Evolutionary conservation across 2,888 invertebrate genomes (phyloP).

Genomic region (Herminia tarsipennalis): DNA sequence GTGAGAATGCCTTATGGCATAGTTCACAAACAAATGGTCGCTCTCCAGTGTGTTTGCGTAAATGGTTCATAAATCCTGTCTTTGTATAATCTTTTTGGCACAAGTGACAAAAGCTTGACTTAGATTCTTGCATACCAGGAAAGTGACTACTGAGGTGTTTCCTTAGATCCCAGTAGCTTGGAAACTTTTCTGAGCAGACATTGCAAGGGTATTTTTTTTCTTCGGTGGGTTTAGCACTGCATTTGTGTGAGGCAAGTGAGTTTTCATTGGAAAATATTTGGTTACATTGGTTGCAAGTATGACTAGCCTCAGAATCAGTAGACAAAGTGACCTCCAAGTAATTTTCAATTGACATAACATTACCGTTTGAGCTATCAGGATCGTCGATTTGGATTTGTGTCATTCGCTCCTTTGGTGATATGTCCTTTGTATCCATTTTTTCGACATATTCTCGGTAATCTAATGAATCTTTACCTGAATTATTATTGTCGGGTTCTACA

Average conservation of each 20-base stretch:
- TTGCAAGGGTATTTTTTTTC: slow-evolving; percentile 83
- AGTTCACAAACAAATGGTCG: slow-evolving; percentile 83
- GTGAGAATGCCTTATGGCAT: slow-evolving; percentile 82
- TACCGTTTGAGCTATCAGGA: slow-evolving; percentile 79
- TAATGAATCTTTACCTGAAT: slow-evolving; percentile 70
- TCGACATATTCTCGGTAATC: slow-evolving; percentile 74
- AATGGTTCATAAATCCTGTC: slow-evolving; percentile 83
- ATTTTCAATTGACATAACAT: slow-evolving; percentile 83
- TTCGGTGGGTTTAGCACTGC: slow-evolving; percentile 77
- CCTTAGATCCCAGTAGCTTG: slow-evolving; percentile 81
- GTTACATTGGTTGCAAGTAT: slow-evolving; percentile 80
- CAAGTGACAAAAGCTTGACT: slow-evolving; percentile 83
- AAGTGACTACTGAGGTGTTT: slow-evolving; percentile 83
- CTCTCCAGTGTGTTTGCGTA: slow-evolving; percentile 82
- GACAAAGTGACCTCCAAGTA: slow-evolving; percentile 83
- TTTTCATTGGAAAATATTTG: slow-evolving; percentile 81
- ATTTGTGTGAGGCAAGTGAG: slow-evolving; percentile 72
- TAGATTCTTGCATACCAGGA: slow-evolving; percentile 83
- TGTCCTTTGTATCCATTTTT: slow-evolving; percentile 77
- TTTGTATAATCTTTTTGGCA: slow-evolving; percentile 84
- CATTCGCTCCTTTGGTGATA: slow-evolving; percentile 66
- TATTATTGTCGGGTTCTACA: slow-evolving; percentile 80
- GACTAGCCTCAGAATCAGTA: slow-evolving; percentile 82
- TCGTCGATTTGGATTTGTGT: slow-evolving; percentile 71
- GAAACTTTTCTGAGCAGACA: slow-evolving; percentile 81